These are phyloP conservation scores for Eristalinus aeneus DNA, from an alignment of 2,888 invertebrate genomes.

Conservation along the genomic window DNA sequence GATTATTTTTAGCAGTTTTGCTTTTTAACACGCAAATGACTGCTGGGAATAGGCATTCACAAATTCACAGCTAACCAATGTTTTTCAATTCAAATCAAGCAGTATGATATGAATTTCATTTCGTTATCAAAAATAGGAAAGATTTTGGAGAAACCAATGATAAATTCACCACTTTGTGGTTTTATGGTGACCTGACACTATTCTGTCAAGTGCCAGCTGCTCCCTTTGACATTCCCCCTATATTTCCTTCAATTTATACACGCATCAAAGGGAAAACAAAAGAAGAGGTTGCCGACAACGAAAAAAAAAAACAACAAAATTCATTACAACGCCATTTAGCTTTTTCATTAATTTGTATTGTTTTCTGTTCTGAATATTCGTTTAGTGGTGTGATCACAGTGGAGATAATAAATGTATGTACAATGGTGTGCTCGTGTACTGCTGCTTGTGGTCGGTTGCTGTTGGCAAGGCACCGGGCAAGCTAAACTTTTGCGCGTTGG, in stretches of 20 bases:
- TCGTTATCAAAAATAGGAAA: background rate
- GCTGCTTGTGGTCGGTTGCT: background rate
- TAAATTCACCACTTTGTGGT: conserved; percentile 13
- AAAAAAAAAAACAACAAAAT: conserved; percentile 15
- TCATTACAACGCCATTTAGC: conserved; percentile 41
- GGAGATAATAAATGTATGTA: background rate
- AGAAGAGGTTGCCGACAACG: background rate
- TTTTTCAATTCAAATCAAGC: background rate
- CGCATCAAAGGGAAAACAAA: background rate
- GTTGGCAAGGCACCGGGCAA: background rate
- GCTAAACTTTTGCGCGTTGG: background rate
- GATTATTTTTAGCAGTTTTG: background rate
- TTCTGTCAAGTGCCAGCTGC: conserved; percentile 41
- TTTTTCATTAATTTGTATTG: conserved; percentile 53
- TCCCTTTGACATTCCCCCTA: background rate
- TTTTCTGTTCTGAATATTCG: conserved; percentile 39
- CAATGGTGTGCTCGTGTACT: background rate
- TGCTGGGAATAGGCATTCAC: background rate
- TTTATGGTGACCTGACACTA: conserved; percentile 43
- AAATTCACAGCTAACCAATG: background rate
- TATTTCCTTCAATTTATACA: conserved; percentile 29
- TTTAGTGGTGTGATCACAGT: conserved; percentile 44
- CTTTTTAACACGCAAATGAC: background rate
- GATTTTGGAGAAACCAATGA: background rate
- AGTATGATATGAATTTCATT: background rate